Evolutionary conservation across 2,797 vertebrate species (phyloP).

Genomic region (Aratinga solstitialis): DNA sequence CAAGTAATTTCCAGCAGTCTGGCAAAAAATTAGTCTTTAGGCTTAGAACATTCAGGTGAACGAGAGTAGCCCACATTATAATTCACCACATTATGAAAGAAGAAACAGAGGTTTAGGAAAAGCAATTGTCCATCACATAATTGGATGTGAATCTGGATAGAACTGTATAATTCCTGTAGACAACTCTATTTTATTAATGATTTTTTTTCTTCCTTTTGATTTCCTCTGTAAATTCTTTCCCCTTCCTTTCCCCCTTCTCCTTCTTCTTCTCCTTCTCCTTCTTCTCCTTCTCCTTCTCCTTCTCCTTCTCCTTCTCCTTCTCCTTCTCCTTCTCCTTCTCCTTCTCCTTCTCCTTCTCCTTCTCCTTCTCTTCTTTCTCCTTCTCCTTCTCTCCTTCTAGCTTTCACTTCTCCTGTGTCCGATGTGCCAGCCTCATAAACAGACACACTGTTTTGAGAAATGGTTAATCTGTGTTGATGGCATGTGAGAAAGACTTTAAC

Average conservation of each 20-base stretch:
- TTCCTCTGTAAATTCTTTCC: neutral
- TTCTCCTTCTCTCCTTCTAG: too few species aligned
- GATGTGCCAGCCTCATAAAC: neutral
- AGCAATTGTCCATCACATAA: neutral
- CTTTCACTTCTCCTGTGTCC: neutral
- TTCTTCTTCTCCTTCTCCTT: too few species aligned
- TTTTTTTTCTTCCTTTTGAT: neutral
- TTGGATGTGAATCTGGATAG: neutral
- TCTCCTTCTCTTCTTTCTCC: too few species aligned
- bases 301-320: too few species aligned
- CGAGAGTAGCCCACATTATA: neutral
- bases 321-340: neutral
- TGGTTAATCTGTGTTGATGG: neutral
- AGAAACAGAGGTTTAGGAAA: neutral
- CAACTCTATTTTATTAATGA: neutral
- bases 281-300: too few species aligned
- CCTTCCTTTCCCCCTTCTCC: accelerated
- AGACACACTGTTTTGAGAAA: neutral
- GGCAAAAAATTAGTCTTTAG: neutral
- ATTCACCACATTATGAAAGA: neutral
- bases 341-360: neutral
- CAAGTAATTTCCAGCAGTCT: neutral
- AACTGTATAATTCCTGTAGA: neutral
- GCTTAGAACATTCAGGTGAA: neutral
- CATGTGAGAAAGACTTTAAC: neutral